Evolutionary conservation across 2,797 vertebrate species (phyloP).

Genomic region (Sandelia bainsii): DNA sequence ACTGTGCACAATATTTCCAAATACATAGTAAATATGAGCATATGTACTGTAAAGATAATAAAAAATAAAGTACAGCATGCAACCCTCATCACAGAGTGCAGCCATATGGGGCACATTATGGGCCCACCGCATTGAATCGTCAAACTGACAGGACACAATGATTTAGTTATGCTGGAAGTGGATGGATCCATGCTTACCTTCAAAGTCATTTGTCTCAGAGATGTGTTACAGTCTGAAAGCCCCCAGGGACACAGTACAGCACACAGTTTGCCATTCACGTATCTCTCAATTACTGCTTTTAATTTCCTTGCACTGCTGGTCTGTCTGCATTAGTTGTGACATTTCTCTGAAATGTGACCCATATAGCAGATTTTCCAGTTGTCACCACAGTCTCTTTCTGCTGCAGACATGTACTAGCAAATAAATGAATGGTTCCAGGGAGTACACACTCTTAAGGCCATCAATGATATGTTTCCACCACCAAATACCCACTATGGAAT

Average conservation of each 20-base stretch:
- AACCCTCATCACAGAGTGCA: constrained; percentile 34
- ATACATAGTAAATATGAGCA: constrained; percentile 17
- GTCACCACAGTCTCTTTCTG: background rate
- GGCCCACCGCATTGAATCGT: constrained; percentile 64
- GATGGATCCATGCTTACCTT: constrained; percentile 74
- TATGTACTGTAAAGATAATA: constrained; percentile 31
- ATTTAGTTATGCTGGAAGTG: constrained; percentile 71
- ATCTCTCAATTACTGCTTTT: constrained; percentile 73
- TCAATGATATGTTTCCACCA: too few species aligned
- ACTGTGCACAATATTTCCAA: background rate
- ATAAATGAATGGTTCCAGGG: too few species aligned
- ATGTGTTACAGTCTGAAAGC: constrained; percentile 51
- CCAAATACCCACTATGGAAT: too few species aligned
- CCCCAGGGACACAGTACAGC: constrained; percentile 62
- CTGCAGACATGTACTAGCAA: constrained; percentile 25
- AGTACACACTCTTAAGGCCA: too few species aligned
- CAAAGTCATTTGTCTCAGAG: constrained; percentile 71
- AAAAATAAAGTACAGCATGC: constrained; percentile 31
- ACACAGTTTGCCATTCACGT: constrained; percentile 75
- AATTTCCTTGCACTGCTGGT: constrained; percentile 60
- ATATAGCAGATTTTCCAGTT: constrained; percentile 24
- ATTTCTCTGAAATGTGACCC: constrained; percentile 54
- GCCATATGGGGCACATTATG: constrained; percentile 77
- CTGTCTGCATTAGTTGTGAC: constrained; percentile 63
- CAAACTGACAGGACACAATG: constrained; percentile 76